Percentiles rank a stretch among this genome's conserved stretches.
Conservation (phyloP, 2,888 invertebrate genomes). For the Drosophila bunnanda region DNA sequence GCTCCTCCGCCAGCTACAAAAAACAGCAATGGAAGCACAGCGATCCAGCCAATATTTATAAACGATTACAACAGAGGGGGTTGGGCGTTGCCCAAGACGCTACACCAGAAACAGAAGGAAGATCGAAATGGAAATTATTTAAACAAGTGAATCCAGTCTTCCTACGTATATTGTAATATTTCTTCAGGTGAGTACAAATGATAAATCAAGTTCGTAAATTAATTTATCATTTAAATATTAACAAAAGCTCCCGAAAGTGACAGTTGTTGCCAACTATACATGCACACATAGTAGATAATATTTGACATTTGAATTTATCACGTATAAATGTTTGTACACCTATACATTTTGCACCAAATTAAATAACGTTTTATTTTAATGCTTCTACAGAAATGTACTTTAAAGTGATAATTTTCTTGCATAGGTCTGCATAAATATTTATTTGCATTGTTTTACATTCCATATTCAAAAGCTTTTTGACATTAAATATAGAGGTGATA, state of each 20-base stretch:
- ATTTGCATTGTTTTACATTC: background rate
- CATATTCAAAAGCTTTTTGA: background rate
- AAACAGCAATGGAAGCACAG: conserved; percentile 7
- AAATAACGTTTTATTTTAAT: background rate
- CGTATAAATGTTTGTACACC: too few species aligned
- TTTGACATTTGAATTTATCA: too few species aligned
- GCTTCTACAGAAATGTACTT: background rate
- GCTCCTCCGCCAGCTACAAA: conserved; percentile 9
- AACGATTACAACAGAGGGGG: conserved; percentile 6
- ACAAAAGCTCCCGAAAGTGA: background rate
- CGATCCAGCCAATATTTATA: conserved; percentile 15
- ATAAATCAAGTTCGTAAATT: background rate
- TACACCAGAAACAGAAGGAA: background rate
- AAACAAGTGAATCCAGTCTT: background rate
- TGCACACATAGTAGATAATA: too few species aligned
- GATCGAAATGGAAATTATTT: background rate
- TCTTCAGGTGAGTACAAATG: background rate
- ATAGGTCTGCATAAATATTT: background rate
- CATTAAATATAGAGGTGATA: background rate
- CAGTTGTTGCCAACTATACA: background rate
- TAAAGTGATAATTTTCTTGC: background rate
- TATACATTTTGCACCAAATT: background rate
- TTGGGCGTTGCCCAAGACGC: conserved; percentile 12
- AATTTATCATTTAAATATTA: background rate
- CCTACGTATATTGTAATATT: background rate